Evolutionary conservation across 2,797 vertebrate species (phyloP).

Genomic region (Cyprinodon diabolis): DNA sequence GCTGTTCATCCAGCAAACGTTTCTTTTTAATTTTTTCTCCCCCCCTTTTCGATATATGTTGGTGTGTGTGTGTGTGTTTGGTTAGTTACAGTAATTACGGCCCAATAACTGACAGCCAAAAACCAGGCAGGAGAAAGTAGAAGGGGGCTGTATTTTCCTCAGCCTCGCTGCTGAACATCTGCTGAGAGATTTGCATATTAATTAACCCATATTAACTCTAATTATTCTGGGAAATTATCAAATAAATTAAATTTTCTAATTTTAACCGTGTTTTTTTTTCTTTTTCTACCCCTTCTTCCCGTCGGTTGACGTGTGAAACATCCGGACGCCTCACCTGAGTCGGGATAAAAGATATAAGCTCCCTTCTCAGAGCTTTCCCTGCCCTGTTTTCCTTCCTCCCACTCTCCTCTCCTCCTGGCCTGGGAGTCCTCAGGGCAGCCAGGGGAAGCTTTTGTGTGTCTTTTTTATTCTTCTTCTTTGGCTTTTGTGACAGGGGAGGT

Average conservation of each 20-base stretch:
- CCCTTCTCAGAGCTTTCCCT: constrained; percentile 32
- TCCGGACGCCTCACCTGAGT: constrained; percentile 64
- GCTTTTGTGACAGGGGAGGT: constrained; percentile 84
- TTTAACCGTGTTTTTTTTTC: constrained; percentile 90
- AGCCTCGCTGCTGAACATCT: constrained; percentile 99
- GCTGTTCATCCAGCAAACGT: constrained; percentile 92
- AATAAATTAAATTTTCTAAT: constrained; percentile 99
- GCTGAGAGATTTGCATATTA: constrained; percentile 99
- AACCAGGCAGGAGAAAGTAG: constrained; percentile 98
- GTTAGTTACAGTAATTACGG: constrained; percentile 99
- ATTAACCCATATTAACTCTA: constrained; percentile 99
- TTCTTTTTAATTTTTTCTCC: constrained; percentile 3
- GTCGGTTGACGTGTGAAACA: constrained; percentile 87
- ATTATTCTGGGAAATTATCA: constrained; percentile 99
- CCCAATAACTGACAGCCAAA: constrained; percentile 99
- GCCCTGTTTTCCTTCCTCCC: constrained; percentile 66
- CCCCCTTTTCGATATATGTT: constrained; percentile 9
- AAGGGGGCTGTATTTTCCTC: constrained; percentile 85
- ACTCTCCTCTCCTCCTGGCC: constrained; percentile 69
- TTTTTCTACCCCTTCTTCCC: constrained; percentile 20
- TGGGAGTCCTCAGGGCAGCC: constrained; percentile 90
- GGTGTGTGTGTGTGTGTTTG: constrained; percentile 90
- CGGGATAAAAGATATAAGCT: constrained; percentile 49
- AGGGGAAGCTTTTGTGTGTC: constrained; percentile 94
- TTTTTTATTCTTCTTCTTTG: constrained; percentile 92